A percentile compares a stretch with the other conserved stretches of the same genome.
phyloP scores from a whole-genome alignment of 2,113 vertebrate species.

The Aegotheles bennettii region DNA sequence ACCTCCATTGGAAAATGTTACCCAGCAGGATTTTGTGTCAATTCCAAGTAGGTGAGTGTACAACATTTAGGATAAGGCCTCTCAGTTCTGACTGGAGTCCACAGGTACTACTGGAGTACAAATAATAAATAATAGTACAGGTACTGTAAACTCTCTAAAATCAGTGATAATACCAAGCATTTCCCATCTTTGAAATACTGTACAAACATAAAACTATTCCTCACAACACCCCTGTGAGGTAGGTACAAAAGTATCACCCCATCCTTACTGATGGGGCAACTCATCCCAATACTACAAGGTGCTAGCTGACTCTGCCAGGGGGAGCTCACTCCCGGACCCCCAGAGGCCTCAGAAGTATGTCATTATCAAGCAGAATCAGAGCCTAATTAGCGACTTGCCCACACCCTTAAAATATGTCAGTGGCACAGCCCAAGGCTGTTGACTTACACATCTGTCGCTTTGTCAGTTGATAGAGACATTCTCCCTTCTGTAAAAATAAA shows the following conservation, averaged over 20 bases:
- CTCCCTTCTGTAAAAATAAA: background rate
- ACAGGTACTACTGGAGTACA: background rate
- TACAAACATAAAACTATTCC: conserved; percentile 47
- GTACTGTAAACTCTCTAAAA: conserved; percentile 39
- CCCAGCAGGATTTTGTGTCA: background rate
- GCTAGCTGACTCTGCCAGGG: background rate
- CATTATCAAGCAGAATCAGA: background rate
- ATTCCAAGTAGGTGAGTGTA: background rate
- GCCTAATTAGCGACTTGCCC: background rate
- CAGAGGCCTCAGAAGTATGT: background rate
- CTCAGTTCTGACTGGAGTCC: conserved; percentile 34
- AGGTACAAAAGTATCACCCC: conserved; percentile 5
- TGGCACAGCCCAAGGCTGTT: background rate
- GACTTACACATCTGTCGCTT: background rate
- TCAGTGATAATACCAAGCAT: background rate
- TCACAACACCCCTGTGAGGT: conserved; percentile 66
- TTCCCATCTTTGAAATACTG: conserved; percentile 28
- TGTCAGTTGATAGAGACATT: background rate
- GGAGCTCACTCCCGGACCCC: background rate
- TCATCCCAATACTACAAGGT: conserved; percentile 20
- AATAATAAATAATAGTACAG: conserved; percentile 54
- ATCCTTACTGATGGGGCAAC: background rate
- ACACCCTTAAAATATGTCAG: background rate
- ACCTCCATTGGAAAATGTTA: background rate
- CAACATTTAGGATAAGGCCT: conserved; percentile 7